Evolutionary conservation across 2,888 invertebrate species (phyloP), one percentile per base, ranked within the genome.

Genomic region (Seira musarum): DNA sequence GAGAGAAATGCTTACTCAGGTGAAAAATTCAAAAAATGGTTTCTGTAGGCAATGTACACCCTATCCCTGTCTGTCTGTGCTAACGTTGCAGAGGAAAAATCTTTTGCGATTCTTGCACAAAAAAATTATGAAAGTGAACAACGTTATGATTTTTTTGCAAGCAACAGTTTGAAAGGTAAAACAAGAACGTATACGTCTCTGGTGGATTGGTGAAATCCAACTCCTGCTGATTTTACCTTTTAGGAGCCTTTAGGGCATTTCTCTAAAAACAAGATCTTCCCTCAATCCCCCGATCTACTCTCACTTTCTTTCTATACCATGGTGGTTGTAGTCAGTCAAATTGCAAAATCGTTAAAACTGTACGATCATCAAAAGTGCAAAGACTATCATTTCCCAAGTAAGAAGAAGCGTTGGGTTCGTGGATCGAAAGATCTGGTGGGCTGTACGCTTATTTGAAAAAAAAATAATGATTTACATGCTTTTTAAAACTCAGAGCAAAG

Each of bases 151-250:
- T 53, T 40, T n/a, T 30, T 17, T 53, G 53, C 53, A 13, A 53
- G 53, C 53, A 53, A 53, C 53, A 53, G 53, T 53, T 53, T 53
- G 53, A 53, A 17, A 53, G 53, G n/a, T 53, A 53, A 53, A 53
- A 53, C 53, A 53, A 53, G 53, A 53, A 53, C 8, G 30, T 30
- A 30, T 53, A 53, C 15, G 53, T 53, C 53, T 53, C 53, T 53
- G 17, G n/a, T 53, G 53, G 17, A 53, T 53, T 53, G 53, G 13
- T 53, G 53, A 13, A 53, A 53, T n/a, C 17, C 15, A 53, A 15
- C 53, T 53, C 53, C 53, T 8, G 13, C 53, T 53, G 53, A 53
- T 53, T 53, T 53, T 53, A 53, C 6, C 53, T 53, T n/a, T 30
- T 3, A 17, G 15, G 2, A 53, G 15, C 53, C 53, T 53, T 53